phyloP scores from a whole-genome alignment of 2,113 vertebrate genomes.

The Amblyopsis rosae region DNA sequence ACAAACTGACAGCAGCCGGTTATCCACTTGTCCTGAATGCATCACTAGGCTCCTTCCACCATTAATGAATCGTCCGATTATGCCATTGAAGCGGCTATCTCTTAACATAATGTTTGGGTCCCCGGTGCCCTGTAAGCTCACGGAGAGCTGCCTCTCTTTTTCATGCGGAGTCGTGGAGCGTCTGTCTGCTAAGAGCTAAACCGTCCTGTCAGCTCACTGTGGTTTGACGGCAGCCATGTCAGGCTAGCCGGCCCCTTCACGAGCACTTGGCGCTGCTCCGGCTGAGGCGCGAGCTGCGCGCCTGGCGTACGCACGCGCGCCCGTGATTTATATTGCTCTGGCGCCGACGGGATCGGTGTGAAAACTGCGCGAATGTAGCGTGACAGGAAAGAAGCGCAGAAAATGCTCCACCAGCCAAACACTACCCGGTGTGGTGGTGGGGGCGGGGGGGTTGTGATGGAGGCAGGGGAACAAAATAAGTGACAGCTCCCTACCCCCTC shows the following conservation, averaged over 20 bases:
- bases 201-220: constrained; percentile 28
- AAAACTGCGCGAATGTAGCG: background rate
- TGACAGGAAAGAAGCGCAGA: background rate
- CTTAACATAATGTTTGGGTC: background rate
- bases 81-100: constrained; percentile 11
- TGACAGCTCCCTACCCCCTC: constrained; percentile 56
- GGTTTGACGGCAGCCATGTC: constrained; percentile 18
- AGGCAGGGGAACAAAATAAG: constrained; percentile 24
- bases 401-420: constrained; percentile 42
- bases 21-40: constrained; percentile 1
- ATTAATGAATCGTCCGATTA: constrained; percentile 11
- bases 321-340: constrained; percentile 7
- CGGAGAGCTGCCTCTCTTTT: too few relatives aligned
- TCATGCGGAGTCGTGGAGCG: too few relatives aligned
- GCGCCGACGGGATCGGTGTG: constrained; percentile 26
- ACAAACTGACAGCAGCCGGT: background rate
- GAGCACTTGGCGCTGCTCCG: constrained; percentile 12
- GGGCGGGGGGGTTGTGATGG: constrained; percentile 23
- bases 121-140: too few relatives aligned
- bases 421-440: constrained; percentile 25
- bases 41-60: constrained; percentile 3
- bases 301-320: background rate
- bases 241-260: background rate
- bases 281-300: background rate
- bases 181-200: background rate